A percentile compares a stretch with the other conserved stretches of the same genome.
Conservation (phyloP, 2,888 invertebrate species). For the Mystacides longicornis region DNA sequence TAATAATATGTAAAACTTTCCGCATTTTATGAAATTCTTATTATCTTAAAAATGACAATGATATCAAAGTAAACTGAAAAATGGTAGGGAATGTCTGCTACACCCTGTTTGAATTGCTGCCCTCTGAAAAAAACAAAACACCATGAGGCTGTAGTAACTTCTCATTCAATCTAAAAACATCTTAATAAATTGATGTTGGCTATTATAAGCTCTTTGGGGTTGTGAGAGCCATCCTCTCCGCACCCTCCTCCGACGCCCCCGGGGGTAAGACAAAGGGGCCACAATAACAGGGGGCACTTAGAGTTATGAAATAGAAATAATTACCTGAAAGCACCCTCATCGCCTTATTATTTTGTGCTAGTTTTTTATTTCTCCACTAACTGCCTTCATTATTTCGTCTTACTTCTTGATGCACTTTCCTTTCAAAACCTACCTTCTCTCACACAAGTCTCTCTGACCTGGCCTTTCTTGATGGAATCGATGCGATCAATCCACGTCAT, state of each 20-base stretch:
- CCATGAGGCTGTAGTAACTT: neutral
- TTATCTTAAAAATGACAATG: too few species aligned
- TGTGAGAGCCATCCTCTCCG: conserved; percentile 2
- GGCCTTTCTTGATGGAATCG: too few species aligned
- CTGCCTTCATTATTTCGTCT: too few species aligned
- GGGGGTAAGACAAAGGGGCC: neutral
- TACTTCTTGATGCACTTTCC: too few species aligned
- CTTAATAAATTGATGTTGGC: conserved; percentile 5
- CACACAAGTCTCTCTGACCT: too few species aligned
- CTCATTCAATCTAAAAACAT: neutral
- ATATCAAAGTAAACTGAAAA: too few species aligned
- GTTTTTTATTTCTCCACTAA: neutral
- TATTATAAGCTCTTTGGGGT: neutral
- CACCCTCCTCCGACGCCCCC: neutral
- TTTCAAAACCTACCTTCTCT: too few species aligned
- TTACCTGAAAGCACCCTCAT: neutral
- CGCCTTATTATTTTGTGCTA: neutral
- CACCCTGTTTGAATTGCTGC: too few species aligned
- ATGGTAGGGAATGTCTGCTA: too few species aligned
- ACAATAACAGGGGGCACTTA: conserved; percentile 6
- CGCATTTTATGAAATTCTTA: too few species aligned
- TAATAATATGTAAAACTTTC: too few species aligned
- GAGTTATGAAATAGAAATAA: neutral
- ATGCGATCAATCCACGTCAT: too few species aligned
- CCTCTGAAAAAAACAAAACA: neutral